These are phyloP conservation scores for Nyleta sp. DNA, from an alignment of 2,888 invertebrate species.

Conservation along the genomic window DNA sequence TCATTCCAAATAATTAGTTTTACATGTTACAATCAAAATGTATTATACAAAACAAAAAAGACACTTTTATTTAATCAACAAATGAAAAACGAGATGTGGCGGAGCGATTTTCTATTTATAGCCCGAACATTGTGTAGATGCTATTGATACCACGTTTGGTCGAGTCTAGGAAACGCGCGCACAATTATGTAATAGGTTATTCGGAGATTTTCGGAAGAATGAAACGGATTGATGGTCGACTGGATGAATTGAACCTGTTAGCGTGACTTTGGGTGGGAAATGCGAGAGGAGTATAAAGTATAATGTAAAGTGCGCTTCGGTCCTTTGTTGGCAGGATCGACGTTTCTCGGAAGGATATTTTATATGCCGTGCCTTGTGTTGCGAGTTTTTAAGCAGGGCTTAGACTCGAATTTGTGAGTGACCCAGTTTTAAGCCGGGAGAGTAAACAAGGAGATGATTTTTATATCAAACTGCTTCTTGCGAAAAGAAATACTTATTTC, in stretches of 20 bases:
- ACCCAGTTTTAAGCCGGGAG: constrained; percentile 33
- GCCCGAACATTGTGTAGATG: constrained; percentile 3
- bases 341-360: constrained; percentile 37
- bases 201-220: constrained; percentile 16
- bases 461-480: constrained; percentile 17
- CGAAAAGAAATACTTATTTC: constrained; percentile 18
- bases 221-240: constrained; percentile 20
- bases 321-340: constrained; percentile 44
- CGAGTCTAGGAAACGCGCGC: constrained; percentile 11
- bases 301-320: constrained; percentile 35
- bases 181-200: constrained; percentile 31
- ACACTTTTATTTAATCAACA: no score
- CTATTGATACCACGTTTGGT: constrained; percentile 12
- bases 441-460: constrained; percentile 40
- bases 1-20: no score
- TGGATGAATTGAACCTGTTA: constrained; percentile 37
- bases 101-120: constrained; percentile 14
- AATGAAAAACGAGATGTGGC: neutral
- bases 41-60: no score
- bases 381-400: constrained; percentile 43
- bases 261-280: constrained; percentile 20
- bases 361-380: constrained; percentile 26
- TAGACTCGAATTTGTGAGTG: constrained; percentile 45
- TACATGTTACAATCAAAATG: no score
- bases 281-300: constrained; percentile 11